phyloP scores from a whole-genome alignment of 2,797 vertebrate genomes.

The Onychomys arenicola region DNA sequence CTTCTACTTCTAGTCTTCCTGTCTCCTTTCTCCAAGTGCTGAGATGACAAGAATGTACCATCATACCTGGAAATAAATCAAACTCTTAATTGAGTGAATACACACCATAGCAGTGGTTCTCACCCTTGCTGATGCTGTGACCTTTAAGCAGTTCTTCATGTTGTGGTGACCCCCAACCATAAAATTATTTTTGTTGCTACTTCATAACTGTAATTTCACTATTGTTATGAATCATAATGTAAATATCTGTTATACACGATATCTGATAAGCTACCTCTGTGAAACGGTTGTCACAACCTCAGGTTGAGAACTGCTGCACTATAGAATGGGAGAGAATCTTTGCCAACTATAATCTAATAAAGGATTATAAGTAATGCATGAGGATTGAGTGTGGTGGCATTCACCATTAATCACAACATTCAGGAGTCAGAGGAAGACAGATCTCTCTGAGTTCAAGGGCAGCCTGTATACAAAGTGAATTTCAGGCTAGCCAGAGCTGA shows the following conservation, averaged over 20 bases:
- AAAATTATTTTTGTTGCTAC: not conserved
- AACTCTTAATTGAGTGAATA: not conserved
- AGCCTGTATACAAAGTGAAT: not conserved
- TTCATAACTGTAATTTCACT: not conserved
- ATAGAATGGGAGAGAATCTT: not conserved
- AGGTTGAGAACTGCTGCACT: not conserved
- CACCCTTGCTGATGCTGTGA: not conserved
- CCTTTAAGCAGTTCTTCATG: not conserved
- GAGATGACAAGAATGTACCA: not conserved
- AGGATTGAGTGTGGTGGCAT: not conserved
- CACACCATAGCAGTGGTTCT: not conserved
- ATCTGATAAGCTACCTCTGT: not conserved
- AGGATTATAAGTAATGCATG: not conserved
- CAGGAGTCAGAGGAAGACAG: not conserved
- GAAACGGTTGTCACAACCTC: not conserved
- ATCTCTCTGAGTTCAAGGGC: not conserved
- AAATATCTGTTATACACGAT: not conserved
- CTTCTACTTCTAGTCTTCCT: not conserved
- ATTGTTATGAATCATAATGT: not conserved
- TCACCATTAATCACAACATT: not conserved
- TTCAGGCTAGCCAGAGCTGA: not conserved
- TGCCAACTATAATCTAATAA: not conserved
- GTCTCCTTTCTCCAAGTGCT: not conserved
- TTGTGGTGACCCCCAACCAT: not conserved
- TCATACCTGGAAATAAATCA: not conserved